Evolutionary conservation across 2,888 invertebrate genomes (phyloP).

Genomic region (Cheilosia impressa): DNA sequence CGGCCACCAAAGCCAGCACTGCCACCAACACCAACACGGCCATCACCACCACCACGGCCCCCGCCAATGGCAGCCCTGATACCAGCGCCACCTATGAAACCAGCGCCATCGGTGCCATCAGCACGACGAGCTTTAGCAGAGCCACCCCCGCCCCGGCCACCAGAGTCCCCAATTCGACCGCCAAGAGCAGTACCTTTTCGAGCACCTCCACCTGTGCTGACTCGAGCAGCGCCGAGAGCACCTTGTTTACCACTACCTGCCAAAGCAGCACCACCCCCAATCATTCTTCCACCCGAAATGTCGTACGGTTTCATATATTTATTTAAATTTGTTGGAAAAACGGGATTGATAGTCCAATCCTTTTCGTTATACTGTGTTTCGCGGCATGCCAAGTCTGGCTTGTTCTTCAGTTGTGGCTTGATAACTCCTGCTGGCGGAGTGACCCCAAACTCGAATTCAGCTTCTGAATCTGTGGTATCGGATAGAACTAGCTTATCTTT

Average conservation of each 20-base stretch:
- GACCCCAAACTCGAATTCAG: constrained; percentile 89
- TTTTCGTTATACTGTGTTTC: constrained; percentile 87
- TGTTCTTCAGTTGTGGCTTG: constrained; percentile 85
- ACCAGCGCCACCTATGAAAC: constrained; percentile 17
- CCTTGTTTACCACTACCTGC: neutral
- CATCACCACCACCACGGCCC: constrained; percentile 2
- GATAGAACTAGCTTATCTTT: constrained; percentile 79
- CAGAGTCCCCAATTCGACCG: constrained; percentile 18
- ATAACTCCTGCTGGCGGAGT: constrained; percentile 89
- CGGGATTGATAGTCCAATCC: constrained; percentile 83
- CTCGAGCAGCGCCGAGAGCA: too few relatives aligned
- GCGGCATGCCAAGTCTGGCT: constrained; percentile 84
- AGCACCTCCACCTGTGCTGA: constrained; percentile 26
- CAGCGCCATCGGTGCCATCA: neutral
- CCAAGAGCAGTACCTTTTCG: constrained; percentile 17
- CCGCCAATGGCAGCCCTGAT: neutral
- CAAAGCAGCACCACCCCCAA: constrained; percentile 6
- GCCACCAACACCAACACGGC: neutral
- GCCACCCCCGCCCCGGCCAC: neutral
- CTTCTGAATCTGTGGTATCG: constrained; percentile 84
- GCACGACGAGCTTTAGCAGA: too few relatives aligned
- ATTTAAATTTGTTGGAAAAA: constrained; percentile 78
- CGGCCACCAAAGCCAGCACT: neutral
- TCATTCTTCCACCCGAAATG: constrained; percentile 1
- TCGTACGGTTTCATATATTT: constrained; percentile 77